These are phyloP conservation scores for Agonopterix subpropinquella DNA, from an alignment of 2,888 invertebrate species.

Conservation along the genomic window DNA sequence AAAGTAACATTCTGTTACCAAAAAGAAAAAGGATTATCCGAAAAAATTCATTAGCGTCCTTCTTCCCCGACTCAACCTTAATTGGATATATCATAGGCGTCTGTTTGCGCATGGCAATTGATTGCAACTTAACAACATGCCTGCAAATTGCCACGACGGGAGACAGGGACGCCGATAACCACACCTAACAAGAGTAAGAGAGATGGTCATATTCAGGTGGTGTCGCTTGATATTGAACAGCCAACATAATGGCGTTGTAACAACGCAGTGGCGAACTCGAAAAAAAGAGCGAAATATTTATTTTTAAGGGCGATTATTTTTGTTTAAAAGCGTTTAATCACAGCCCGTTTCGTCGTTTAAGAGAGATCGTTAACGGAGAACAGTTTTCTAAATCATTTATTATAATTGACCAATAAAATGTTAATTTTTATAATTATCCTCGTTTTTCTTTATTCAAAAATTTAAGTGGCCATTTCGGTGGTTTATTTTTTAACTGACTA, in stretches of 20 bases:
- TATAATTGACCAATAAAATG: conserved; percentile 63
- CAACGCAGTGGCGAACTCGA: conserved; percentile 41
- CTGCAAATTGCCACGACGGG: conserved; percentile 63
- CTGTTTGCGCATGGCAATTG: conserved; percentile 76
- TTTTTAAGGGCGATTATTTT: conserved; percentile 60
- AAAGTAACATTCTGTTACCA: too few species aligned
- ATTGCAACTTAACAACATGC: conserved; percentile 74
- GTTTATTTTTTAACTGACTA: conserved; percentile 1
- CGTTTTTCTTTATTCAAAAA: conserved; percentile 25
- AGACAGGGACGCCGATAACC: conserved; percentile 30
- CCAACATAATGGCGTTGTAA: conserved; percentile 43
- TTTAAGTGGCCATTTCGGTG: conserved; percentile 5
- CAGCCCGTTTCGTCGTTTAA: conserved; percentile 28
- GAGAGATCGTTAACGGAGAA: conserved; percentile 35
- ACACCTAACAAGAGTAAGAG: conserved; percentile 15
- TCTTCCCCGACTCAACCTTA: conserved; percentile 44
- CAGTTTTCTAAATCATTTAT: conserved; percentile 53
- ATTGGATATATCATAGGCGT: conserved; percentile 77
- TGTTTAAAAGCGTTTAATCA: conserved; percentile 61
- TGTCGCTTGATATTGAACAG: conserved; percentile 22
- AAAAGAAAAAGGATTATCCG: too few species aligned
- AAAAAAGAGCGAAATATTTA: conserved; percentile 45
- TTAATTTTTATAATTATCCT: conserved; percentile 52
- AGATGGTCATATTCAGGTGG: conserved; percentile 20
- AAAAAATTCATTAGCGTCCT: conserved; percentile 32